phyloP scores from a whole-genome alignment of 2,888 invertebrate species.

The Xestia rhomboidea region DNA sequence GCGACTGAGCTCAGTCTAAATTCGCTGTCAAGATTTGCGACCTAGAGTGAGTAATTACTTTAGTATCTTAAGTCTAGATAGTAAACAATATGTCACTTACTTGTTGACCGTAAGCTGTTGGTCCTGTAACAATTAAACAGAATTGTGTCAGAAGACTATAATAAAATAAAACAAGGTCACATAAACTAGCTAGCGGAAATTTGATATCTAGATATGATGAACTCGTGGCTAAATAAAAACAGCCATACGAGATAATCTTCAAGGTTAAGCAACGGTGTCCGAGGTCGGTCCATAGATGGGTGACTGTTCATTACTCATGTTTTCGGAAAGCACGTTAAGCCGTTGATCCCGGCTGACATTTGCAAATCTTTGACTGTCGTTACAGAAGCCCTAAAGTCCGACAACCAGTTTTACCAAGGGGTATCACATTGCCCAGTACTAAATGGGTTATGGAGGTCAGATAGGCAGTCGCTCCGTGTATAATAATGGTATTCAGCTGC shows the following conservation, averaged over 20 bases:
- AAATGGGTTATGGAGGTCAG: not conserved
- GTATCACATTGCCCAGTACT: not conserved
- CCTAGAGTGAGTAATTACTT: not conserved
- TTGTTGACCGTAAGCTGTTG: not conserved
- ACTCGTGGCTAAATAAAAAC: not conserved
- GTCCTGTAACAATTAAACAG: constrained; percentile 1
- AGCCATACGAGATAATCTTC: not conserved
- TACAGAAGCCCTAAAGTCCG: not conserved
- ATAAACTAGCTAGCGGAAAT: not conserved
- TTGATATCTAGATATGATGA: not conserved
- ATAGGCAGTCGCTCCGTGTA: not conserved
- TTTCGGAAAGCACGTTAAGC: too few relatives aligned
- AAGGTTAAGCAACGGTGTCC: not conserved
- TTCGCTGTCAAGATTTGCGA: not conserved
- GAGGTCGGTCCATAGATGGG: not conserved
- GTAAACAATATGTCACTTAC: not conserved
- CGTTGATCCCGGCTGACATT: not conserved
- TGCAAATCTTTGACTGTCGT: not conserved
- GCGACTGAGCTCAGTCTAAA: not conserved
- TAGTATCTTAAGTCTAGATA: not conserved
- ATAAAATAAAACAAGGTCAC: not conserved
- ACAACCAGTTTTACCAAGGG: not conserved
- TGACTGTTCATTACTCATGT: not conserved
- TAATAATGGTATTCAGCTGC: not conserved
- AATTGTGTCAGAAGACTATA: not conserved